Evolutionary conservation across 2,888 invertebrate genomes (phyloP).

Genomic region (Drosophila kokeensis): DNA sequence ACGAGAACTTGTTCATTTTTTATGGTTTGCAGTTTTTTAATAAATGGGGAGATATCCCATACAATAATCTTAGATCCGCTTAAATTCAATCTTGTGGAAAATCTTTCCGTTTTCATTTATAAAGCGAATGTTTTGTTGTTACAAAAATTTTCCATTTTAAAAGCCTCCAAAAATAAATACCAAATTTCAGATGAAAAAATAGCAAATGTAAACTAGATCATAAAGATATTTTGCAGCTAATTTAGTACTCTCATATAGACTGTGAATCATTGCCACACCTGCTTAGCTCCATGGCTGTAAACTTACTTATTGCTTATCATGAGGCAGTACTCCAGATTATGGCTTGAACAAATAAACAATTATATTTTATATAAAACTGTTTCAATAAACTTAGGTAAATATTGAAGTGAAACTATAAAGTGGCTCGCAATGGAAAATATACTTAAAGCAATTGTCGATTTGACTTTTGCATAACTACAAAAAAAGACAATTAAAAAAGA

Average conservation of each 20-base stretch:
- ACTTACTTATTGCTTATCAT: background rate
- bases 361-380: background rate
- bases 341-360: background rate
- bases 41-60: fast-evolving
- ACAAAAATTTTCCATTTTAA: background rate
- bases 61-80: background rate
- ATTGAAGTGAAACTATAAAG: background rate
- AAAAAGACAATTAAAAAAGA: background rate
- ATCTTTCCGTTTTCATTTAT: background rate
- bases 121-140: too few relatives aligned
- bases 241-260: background rate
- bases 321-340: background rate
- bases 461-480: background rate
- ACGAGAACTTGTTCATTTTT: background rate
- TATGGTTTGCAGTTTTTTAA: background rate
- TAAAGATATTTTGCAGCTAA: background rate
- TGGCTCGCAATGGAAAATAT: background rate
- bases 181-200: background rate
- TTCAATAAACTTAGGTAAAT: background rate
- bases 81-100: background rate
- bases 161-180: background rate
- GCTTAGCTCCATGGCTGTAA: background rate
- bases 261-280: background rate
- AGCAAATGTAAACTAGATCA: background rate
- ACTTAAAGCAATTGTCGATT: background rate